Percentiles rank a stretch among this genome's conserved stretches.
phyloP scores from a whole-genome alignment of 2,888 invertebrate genomes.

The Sisyra terminalis region DNA sequence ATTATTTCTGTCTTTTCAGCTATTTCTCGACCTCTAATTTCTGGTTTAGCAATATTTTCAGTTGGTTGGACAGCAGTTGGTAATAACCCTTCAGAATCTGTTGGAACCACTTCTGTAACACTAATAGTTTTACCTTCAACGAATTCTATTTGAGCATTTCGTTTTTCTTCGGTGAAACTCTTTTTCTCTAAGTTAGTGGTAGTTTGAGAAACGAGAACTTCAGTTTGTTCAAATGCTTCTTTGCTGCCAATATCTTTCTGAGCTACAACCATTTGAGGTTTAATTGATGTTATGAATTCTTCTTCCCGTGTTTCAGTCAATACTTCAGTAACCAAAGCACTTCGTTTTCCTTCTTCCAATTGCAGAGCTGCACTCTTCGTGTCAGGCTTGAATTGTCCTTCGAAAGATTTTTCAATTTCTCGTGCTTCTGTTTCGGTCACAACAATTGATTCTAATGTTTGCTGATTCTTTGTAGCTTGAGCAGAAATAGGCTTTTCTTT shows the following conservation, averaged over 20 bases:
- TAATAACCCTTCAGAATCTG: constrained; percentile 26
- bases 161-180: constrained; percentile 13
- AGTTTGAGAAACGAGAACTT: constrained; percentile 14
- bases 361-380: constrained; percentile 16
- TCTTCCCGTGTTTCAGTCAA: constrained; percentile 15
- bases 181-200: constrained; percentile 12
- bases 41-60: constrained; percentile 9
- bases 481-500: constrained; percentile 15
- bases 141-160: constrained; percentile 15
- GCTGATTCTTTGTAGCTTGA: constrained; percentile 19
- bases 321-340: constrained; percentile 14
- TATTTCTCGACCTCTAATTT: constrained; percentile 18
- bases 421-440: constrained; percentile 20
- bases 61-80: constrained; percentile 12
- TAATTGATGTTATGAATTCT: constrained; percentile 11
- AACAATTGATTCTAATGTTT: constrained; percentile 17
- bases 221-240: constrained; percentile 16
- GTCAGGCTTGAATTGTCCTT: constrained; percentile 17
- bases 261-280: constrained; percentile 13
- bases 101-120: constrained; percentile 19
- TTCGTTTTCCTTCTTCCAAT: constrained; percentile 8
- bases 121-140: constrained; percentile 15
- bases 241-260: constrained; percentile 13
- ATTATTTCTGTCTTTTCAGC: constrained; percentile 25
- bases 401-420: constrained; percentile 23